Conservation (phyloP, 2,113 vertebrate species). For the Leuciscus idus region DNA sequence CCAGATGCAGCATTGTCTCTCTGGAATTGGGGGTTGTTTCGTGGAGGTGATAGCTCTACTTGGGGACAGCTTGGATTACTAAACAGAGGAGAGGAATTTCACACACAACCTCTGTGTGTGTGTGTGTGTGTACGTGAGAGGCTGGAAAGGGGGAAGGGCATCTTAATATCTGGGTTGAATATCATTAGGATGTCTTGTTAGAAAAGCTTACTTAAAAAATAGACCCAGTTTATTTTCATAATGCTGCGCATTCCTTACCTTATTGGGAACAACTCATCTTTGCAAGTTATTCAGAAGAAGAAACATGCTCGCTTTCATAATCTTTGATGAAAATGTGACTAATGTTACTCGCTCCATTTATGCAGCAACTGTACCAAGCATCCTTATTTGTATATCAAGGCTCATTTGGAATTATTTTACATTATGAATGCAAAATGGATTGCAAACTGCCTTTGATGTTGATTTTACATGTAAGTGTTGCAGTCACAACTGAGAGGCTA, state of each 20-base stretch:
- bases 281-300: not conserved
- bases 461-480: not conserved
- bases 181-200: conserved; percentile 15
- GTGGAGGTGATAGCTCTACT: conserved; percentile 54
- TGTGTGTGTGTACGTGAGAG: not conserved
- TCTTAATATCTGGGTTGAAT: conserved; percentile 18
- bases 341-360: not conserved
- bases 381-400: not conserved
- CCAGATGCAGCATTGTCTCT: conserved; percentile 54
- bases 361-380: not conserved
- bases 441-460: not conserved
- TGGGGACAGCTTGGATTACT: conserved; percentile 40
- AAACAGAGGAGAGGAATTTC: conserved; percentile 52
- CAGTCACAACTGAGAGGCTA: not conserved
- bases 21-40: conserved; percentile 27
- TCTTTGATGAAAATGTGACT: not conserved
- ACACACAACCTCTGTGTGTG: conserved; percentile 31
- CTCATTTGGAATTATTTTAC: not conserved
- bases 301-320: not conserved
- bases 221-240: not conserved
- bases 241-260: not conserved
- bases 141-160: conserved; percentile 6
- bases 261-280: not conserved
- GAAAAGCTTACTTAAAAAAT: not conserved
- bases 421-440: not conserved